These are phyloP conservation scores for Leptinotarsa texana DNA, from an alignment of 1,140 invertebrate species.

Conservation along the genomic window DNA sequence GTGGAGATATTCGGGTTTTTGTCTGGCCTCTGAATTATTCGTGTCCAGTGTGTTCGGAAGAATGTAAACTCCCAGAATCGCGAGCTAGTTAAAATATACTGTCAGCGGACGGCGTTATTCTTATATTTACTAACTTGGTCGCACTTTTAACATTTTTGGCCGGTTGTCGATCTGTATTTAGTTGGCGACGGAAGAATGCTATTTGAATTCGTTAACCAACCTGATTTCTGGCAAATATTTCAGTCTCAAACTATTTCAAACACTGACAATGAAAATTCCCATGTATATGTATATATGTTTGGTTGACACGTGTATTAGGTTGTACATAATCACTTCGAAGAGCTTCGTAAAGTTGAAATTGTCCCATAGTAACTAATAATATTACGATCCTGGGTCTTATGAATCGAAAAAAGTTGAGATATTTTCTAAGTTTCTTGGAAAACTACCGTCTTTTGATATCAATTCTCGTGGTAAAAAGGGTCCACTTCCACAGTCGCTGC, in stretches of 20 bases:
- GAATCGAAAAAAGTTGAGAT: too few relatives aligned
- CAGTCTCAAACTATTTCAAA: too few relatives aligned
- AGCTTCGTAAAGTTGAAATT: too few relatives aligned
- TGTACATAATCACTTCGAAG: too few relatives aligned
- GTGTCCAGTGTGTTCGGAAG: constrained; percentile 50
- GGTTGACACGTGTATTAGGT: too few relatives aligned
- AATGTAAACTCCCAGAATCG: constrained; percentile 50
- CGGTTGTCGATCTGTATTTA: constrained; percentile 30
- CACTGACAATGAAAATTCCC: neutral
- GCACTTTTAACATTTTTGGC: constrained; percentile 48
- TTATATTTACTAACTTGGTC: constrained; percentile 53
- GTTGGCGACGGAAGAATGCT: neutral
- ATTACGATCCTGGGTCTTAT: too few relatives aligned
- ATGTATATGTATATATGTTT: too few relatives aligned
- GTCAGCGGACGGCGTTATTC: constrained; percentile 45
- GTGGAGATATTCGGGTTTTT: constrained; percentile 49
- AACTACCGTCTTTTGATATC: neutral
- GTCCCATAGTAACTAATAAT: too few relatives aligned
- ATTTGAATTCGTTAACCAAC: constrained; percentile 22
- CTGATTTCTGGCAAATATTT: neutral
- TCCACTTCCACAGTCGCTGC: too few relatives aligned
- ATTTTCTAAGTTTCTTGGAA: neutral
- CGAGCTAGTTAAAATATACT: constrained; percentile 52
- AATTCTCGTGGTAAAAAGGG: too few relatives aligned
- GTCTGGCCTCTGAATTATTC: constrained; percentile 50